Conservation (phyloP, 2,888 invertebrate species). For the Erebia aethiops region DNA sequence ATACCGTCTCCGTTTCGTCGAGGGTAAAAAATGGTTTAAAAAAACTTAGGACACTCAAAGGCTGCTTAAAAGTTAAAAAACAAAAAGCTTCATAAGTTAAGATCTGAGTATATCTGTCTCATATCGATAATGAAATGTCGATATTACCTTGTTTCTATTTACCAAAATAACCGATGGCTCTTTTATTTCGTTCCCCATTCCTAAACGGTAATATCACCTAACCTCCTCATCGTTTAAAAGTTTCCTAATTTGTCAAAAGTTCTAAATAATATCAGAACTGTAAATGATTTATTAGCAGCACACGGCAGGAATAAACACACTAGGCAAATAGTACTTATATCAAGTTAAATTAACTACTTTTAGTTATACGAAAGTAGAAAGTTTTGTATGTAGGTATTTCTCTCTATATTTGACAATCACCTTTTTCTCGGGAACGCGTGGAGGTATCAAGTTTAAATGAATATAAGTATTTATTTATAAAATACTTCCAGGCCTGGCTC, state of each 20-base stretch:
- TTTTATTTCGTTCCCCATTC: constrained; percentile 27
- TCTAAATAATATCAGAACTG: constrained; percentile 56
- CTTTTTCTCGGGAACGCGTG: constrained; percentile 36
- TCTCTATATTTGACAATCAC: constrained; percentile 37
- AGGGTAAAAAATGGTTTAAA: too few relatives aligned
- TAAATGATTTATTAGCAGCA: constrained; percentile 64
- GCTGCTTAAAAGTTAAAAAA: too few relatives aligned
- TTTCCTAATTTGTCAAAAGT: constrained; percentile 54
- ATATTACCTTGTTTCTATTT: too few relatives aligned
- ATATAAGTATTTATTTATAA: too few relatives aligned
- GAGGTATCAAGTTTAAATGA: constrained; percentile 8
- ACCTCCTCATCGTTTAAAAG: constrained; percentile 41
- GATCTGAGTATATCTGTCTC: too few relatives aligned
- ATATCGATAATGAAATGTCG: too few relatives aligned
- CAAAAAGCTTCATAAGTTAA: too few relatives aligned
- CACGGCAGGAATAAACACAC: constrained; percentile 54
- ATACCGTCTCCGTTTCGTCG: too few relatives aligned
- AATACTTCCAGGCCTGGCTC: too few relatives aligned
- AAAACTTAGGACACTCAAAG: too few relatives aligned
- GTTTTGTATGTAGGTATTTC: constrained; percentile 45
- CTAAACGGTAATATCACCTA: constrained; percentile 34
- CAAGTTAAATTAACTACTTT: constrained; percentile 65
- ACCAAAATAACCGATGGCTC: neutral
- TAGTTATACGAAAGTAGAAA: constrained; percentile 50
- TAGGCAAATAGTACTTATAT: constrained; percentile 62